Conservation (phyloP, 1,140 invertebrate species). For the Mylabris phalerata region DNA sequence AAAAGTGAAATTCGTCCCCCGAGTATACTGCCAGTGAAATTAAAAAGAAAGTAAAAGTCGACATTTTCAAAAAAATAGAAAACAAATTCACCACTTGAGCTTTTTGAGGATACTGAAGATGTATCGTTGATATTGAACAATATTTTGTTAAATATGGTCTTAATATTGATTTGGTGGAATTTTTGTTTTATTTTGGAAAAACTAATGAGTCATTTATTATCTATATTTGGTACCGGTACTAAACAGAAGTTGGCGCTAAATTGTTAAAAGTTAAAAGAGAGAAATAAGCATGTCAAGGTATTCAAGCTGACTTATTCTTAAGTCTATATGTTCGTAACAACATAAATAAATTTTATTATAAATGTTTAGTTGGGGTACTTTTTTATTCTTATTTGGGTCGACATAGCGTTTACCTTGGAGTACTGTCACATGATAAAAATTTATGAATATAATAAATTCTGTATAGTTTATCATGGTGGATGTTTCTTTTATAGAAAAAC, state of each 20-base stretch:
- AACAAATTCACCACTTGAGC: no score
- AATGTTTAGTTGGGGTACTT: constrained; percentile 6
- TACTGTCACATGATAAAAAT: background rate
- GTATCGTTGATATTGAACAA: no score
- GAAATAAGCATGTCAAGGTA: constrained; percentile 29
- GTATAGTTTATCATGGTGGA: no score
- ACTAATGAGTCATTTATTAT: no score
- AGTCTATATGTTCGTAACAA: constrained; percentile 1
- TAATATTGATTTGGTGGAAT: no score
- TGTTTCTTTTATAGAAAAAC: no score
- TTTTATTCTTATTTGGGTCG: constrained; percentile 14
- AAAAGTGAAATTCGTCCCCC: constrained; percentile 3
- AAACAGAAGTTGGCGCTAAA: constrained; percentile 14
- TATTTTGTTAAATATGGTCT: no score
- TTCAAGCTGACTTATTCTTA: constrained; percentile 17
- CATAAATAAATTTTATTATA: constrained; percentile 4
- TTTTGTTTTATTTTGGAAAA: no score
- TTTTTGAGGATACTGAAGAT: no score
- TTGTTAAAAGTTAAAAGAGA: constrained; percentile 17
- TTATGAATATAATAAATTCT: no score
- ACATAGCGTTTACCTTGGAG: constrained; percentile 8
- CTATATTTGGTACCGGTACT: background rate
- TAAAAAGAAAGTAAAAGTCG: constrained; percentile 5
- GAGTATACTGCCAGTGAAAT: background rate
- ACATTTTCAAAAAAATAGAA: no score